Evolutionary conservation across 2,113 vertebrate species (phyloP), one percentile per base, ranked within the genome.

Genomic region (Pholis gunnellus): DNA sequence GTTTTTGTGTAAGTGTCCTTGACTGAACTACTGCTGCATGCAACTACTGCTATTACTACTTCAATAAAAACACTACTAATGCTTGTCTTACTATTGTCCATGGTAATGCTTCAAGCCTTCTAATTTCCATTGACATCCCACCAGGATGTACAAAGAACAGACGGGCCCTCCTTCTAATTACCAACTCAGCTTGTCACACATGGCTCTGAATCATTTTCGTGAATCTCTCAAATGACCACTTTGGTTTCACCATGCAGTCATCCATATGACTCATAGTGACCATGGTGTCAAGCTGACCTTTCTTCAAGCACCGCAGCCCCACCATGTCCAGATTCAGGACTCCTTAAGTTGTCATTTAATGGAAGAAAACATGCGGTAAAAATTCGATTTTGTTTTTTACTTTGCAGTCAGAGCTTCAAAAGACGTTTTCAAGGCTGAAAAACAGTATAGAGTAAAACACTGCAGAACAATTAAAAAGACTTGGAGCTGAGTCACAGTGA

Each of bases 271-370:
- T 82, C 68, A 46, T 34, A 27, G 61, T 59, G 40, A 75, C 73
- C 69, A 73, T 81, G 75, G 74, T 59, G 63, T 82, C 40, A 56
- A 34, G 75, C 40, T 73, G 89, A 89, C 83, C 80, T 88, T 90
- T 91, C 77, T 82, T 85, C 70, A 73, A 82, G 69, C 15, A 17
- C 73, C 79, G 82, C 22, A 72, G 42, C 34, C 77, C 61, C 8
- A 46, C 25, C 27, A 57, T 25, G 17, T 22, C 14, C 14, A 36
- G 29, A 81, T 60, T 74, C 44, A 46, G 31, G 11, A 63, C 11
- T 66, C 9, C 0, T 0, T 11, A 22, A 48, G 4, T 66, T 36
- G 38, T 54, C 6, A 52, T 69, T 56, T 65, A 65, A 72, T 56
- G 54, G 27, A 76, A 9, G 6, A 48, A 76, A 75, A 22, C 5